A percentile compares a stretch with the other conserved stretches of the same genome.
Evolutionary conservation across 2,888 invertebrate genomes (phyloP).

Genomic region (Phasia obesa): DNA sequence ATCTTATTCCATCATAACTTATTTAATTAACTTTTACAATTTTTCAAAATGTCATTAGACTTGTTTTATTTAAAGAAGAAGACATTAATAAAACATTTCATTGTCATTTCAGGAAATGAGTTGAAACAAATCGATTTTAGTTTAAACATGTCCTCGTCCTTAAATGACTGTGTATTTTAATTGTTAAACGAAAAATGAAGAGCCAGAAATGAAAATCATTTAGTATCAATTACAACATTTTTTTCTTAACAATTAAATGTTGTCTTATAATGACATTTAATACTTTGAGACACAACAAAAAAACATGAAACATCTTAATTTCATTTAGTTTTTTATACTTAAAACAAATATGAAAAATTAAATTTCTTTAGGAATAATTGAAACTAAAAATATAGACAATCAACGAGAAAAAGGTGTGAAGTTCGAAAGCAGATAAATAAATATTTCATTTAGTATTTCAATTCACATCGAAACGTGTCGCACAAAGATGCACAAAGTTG

Average conservation of each 20-base stretch:
- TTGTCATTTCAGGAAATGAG: constrained; percentile 60
- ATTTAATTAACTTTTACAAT: background rate
- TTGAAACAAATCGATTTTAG: constrained; percentile 48
- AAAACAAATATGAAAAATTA: constrained; percentile 31
- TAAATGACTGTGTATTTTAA: constrained; percentile 63
- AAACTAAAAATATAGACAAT: constrained; percentile 23
- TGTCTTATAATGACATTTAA: constrained; percentile 49
- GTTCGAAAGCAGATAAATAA: constrained; percentile 40
- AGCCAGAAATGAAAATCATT: constrained; percentile 56
- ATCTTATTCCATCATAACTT: no score
- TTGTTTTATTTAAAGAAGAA: constrained; percentile 29
- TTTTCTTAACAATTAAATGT: constrained; percentile 10
- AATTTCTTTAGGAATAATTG: constrained; percentile 34
- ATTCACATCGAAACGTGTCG: constrained; percentile 42
- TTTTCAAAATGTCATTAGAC: constrained; percentile 19
- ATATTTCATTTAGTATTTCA: constrained; percentile 18
- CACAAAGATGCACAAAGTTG: background rate
- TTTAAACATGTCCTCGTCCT: constrained; percentile 54
- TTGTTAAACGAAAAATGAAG: constrained; percentile 17
- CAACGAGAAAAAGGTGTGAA: constrained; percentile 48
- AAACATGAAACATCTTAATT: constrained; percentile 41
- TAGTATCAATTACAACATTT: constrained; percentile 53
- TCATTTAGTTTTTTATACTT: constrained; percentile 12
- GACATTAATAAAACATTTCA: constrained; percentile 36
- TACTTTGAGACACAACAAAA: constrained; percentile 10